phyloP scores from a whole-genome alignment of 2,113 vertebrate genomes.

The Hippocampus guttulatus region DNA sequence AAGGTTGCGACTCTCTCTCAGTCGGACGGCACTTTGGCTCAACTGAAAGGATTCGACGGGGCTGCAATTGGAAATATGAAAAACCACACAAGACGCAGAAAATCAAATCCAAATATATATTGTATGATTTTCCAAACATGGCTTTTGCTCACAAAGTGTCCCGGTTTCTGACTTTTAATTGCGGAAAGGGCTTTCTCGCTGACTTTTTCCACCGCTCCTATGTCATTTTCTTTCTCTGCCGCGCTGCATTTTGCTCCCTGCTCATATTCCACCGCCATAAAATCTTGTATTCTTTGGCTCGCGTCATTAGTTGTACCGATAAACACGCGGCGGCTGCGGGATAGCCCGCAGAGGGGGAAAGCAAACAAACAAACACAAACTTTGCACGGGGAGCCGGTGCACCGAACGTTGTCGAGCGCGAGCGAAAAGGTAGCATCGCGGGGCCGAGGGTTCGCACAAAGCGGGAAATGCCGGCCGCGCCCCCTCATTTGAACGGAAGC shows the following conservation, averaged over 20 bases:
- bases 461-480: constrained; percentile 47
- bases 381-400: constrained; percentile 12
- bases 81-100: background rate
- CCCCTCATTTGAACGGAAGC: constrained; percentile 57
- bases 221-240: constrained; percentile 28
- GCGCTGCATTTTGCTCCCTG: constrained; percentile 1
- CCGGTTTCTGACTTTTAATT: constrained; percentile 1
- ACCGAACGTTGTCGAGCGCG: background rate
- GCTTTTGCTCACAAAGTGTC: background rate
- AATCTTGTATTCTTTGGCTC: constrained; percentile 57
- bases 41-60: background rate
- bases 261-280: constrained; percentile 37
- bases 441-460: constrained; percentile 50
- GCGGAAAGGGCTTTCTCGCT: background rate
- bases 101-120: too few relatives aligned
- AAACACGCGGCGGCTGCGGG: constrained; percentile 49
- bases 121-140: too few relatives aligned
- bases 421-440: background rate
- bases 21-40: background rate
- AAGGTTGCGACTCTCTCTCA: background rate
- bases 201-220: constrained; percentile 44
- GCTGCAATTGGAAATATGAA: background rate
- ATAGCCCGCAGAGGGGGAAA: constrained; percentile 42
- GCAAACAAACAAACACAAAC: too few relatives aligned
- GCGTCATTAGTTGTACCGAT: constrained; percentile 56